Percentiles rank a stretch among this genome's conserved stretches.
phyloP scores from a whole-genome alignment of 1,140 invertebrate species.

The Drosophila teissieri region DNA sequence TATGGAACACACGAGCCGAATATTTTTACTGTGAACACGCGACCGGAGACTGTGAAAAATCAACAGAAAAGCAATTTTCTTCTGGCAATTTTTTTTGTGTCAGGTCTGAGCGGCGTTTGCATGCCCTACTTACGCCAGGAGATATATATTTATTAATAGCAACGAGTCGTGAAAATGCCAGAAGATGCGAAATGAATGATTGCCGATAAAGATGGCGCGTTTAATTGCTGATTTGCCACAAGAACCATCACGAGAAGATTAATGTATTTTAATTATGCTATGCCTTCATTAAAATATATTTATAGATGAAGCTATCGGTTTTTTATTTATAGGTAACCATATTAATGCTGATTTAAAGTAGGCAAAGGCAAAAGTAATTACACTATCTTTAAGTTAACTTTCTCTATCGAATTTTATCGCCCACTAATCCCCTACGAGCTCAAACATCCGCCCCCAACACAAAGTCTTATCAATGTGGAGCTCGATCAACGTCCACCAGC shows the following conservation, averaged over 20 bases:
- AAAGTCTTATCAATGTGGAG: constrained; percentile 8
- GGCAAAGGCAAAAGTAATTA: too few species aligned
- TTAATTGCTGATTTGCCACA: constrained; percentile 38
- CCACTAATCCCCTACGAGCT: constrained; percentile 13
- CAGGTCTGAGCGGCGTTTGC: constrained; percentile 57
- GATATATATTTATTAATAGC: constrained; percentile 57
- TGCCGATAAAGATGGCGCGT: constrained; percentile 28
- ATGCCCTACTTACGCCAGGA: constrained; percentile 63
- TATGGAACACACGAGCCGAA: constrained; percentile 56
- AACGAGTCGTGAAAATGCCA: constrained; percentile 39
- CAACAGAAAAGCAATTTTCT: constrained; percentile 58
- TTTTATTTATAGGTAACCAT: neutral
- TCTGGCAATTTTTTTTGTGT: constrained; percentile 34
- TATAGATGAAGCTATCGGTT: constrained; percentile 17
- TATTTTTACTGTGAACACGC: constrained; percentile 57
- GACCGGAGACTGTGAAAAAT: constrained; percentile 66
- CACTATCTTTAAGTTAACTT: neutral
- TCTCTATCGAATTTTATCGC: neutral
- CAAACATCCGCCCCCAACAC: constrained; percentile 20
- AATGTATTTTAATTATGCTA: constrained; percentile 40
- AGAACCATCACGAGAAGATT: constrained; percentile 21
- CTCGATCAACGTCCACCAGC: constrained; percentile 34
- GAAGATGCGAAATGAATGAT: constrained; percentile 39
- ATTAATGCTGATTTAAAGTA: too few species aligned
- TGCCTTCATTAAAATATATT: constrained; percentile 31